Evolutionary conservation across 2,113 vertebrate species (phyloP).

Genomic region (Amphiprion ocellaris): DNA sequence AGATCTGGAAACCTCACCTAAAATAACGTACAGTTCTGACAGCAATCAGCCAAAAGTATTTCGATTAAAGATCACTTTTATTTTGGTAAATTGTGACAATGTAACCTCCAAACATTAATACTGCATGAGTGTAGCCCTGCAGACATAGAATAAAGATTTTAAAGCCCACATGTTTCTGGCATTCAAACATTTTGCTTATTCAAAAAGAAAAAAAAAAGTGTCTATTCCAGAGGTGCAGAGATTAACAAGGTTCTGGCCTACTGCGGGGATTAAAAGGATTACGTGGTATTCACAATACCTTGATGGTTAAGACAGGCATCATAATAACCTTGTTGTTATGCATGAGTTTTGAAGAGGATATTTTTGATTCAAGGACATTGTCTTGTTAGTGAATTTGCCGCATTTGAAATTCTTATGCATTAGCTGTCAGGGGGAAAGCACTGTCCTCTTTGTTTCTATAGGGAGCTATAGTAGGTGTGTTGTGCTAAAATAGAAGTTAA

Average conservation of each 20-base stretch:
- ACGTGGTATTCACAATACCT: slow-evolving; percentile 32
- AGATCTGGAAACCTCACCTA: too few species aligned
- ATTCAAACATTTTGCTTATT: slow-evolving; percentile 25
- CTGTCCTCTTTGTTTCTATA: background rate
- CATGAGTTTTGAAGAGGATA: slow-evolving; percentile 52
- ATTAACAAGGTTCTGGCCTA: slow-evolving; percentile 34
- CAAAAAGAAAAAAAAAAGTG: background rate
- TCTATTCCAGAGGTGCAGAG: slow-evolving; percentile 8
- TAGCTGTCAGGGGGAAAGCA: slow-evolving; percentile 3
- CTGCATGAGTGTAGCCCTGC: background rate
- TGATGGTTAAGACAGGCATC: slow-evolving; percentile 40
- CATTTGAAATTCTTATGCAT: slow-evolving; percentile 17
- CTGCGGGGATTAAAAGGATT: slow-evolving; percentile 46
- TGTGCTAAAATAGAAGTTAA: background rate
- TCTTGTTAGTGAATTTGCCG: slow-evolving; percentile 19
- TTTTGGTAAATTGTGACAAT: too few species aligned
- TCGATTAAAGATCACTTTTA: too few species aligned
- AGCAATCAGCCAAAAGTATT: too few species aligned
- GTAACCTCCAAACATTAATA: too few species aligned
- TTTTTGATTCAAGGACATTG: slow-evolving; percentile 46
- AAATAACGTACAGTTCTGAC: too few species aligned
- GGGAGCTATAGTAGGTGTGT: background rate
- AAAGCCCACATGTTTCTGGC: slow-evolving; percentile 17
- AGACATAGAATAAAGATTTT: background rate
- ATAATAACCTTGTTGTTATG: slow-evolving; percentile 56